phyloP scores from a whole-genome alignment of 2,113 vertebrate genomes.

The Desmodus rotundus region DNA sequence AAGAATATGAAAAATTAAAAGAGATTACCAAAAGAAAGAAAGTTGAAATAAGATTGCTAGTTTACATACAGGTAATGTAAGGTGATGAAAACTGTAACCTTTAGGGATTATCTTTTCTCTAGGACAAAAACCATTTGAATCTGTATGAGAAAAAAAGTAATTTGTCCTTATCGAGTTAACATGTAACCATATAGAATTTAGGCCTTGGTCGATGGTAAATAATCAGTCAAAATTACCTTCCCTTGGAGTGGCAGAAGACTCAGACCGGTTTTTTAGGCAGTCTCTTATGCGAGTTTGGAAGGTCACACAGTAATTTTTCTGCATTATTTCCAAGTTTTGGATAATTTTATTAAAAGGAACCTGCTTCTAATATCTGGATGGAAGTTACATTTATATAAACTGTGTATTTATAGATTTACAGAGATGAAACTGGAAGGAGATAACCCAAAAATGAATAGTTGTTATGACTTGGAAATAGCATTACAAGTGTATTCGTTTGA shows the following conservation, averaged over 20 bases:
- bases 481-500: not conserved
- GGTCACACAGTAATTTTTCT: not conserved
- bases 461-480: not conserved
- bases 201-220: not conserved
- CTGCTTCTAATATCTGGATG: not conserved
- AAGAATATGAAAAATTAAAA: conserved; percentile 11
- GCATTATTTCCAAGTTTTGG: conserved; percentile 10
- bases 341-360: not conserved
- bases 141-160: conserved; percentile 6
- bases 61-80: conserved; percentile 32
- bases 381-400: not conserved
- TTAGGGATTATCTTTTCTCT: not conserved
- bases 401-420: not conserved
- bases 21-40: not conserved
- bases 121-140: conserved; percentile 17
- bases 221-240: not conserved
- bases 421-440: not conserved
- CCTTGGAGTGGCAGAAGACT: not conserved
- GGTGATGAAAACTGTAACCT: conserved; percentile 7
- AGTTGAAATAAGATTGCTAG: conserved; percentile 25
- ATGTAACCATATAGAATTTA: not conserved
- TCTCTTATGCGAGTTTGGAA: not conserved
- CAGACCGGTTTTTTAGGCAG: not conserved
- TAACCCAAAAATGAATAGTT: not conserved
- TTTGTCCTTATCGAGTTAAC: not conserved